Evolutionary conservation across 2,888 invertebrate species (phyloP), one percentile per base, ranked within the genome.

Genomic region (Hirtodrosophila histrioides): DNA sequence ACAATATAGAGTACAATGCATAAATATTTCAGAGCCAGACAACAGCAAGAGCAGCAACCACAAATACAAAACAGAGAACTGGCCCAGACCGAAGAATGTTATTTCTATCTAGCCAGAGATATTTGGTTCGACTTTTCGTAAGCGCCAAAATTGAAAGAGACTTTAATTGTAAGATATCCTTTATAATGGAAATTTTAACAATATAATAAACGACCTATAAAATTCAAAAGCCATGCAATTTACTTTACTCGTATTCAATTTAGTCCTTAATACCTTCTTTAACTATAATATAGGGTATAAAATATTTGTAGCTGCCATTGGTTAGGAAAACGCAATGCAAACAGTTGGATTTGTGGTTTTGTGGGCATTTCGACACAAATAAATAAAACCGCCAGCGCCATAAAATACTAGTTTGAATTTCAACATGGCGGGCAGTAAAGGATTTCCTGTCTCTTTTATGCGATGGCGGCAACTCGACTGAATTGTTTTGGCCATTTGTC

Each of bases 401-500:
- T 37, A 29, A 49, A 36, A 17, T 17, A 17, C 17, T 11, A 36
- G 39, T 31, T 31, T 23, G 7, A 31, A 7, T 31, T 9, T 17
- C 17, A 17, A 17, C 17, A 17, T 17, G 17, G 17, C 17, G 17
- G 17, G 17, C 31, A 5, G 31, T 31, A 31, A 31, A 31, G 31
- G 31, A 31, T 31, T 8, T 31, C 31, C 31, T 31, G 8, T 31
- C 29, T 44, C 31, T 9, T 12, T 17, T 27, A 1, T 4, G 7
- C 24, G 51, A 3, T 31, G 39, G 12, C 31, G 39, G 55, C 24
- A 10, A 6, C 37, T 10, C 12, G 5, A 12, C n/a, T 36, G 10
- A 36, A 35, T 53, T 54, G 17, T 45, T 57, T 7, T 37, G 56
- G 35, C 48, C 40, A 70, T 78, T 81, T 81, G 78, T 65, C 81